Base-by-base conservation (phyloP, 2,113 vertebrate species). In the Erythrocebus patas region DNA sequence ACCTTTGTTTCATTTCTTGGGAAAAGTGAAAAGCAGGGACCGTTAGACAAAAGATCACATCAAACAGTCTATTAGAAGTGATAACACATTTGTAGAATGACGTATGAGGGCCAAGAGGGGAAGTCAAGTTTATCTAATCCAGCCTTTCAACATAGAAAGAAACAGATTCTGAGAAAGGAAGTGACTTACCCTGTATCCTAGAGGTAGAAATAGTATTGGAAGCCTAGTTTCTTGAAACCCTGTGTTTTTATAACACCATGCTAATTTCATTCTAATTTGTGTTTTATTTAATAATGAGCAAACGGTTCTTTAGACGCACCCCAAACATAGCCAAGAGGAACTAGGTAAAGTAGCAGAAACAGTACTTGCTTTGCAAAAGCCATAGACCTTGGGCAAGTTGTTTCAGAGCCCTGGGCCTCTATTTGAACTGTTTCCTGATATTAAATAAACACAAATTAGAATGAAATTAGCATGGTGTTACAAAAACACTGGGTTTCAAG, bases 371-470 rank as follows among this genome's bases (percentile, higher is more conserved):
- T 68, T 59, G 66, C 73, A 68, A 45, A 79, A 82, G 66, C 1
- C 4, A 3, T 13, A 20, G 70, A 43, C 66, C 40, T 88, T 55
- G 13, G 50, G 27, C 75, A 70, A 40, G 11, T 94, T 66, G 22
- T 40, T 64, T 38, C 2, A 4, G n/a, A 18, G 30, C 43, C 68
- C 32, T 73, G 11, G 22, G 6, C 14, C 32, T 78, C 40, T 73
- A 9, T 1, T 86, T 22, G 10, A 70, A 14, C 48, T 72, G 2
- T 73, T 76, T 90, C 35, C 84, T 81, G 70, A 73, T 75, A 84
- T 70, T 91, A 96, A 89, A 73, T 79, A 92, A 97, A 57, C n/a
- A 76, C 57, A 91, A 93, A 57, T 72, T 83, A 78, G 73, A 84
- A 94, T 40, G 23, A 87, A 97, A 45, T 14, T 80, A 76, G 57